Evolutionary conservation across 2,888 invertebrate genomes (phyloP), one percentile per base, ranked within the genome.

Genomic region (Rapana venosa): DNA sequence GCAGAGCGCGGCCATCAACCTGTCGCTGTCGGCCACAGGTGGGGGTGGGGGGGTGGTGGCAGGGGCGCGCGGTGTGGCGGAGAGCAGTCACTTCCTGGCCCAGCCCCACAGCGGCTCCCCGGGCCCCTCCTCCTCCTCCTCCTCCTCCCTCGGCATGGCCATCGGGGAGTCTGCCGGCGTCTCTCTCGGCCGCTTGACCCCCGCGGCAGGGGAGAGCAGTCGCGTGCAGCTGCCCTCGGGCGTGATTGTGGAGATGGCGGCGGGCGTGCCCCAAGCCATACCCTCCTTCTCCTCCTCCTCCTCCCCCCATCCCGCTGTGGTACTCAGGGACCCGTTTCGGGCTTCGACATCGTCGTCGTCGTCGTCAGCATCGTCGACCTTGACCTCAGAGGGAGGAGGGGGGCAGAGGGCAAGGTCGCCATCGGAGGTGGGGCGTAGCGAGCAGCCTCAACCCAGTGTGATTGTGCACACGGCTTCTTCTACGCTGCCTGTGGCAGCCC

Each of bases 401-500:
- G 47, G 86, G 17, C 66, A 66, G 26, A 86, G 86, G 61, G 66
- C 86, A 35, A 66, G 74, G 30, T 61, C 84, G 6, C 85, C 70
- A 5, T 36, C 70, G 22, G 36, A 88, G 36, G 47, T 77, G 87
- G 56, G 86, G n/a, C 56, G 87, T 26, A 70, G 90, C 11, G 93
- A 93, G 87, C 89, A 91, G 35, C 92, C 93, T 15, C 95, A 95
- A 91, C 93, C 95, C 22, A 95, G 96, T 91, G 96, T 96, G 47
- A 96, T 96, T 58, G 95, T 96, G n/a, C 95, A 95, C 91, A 95
- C 95, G 1, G 94, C 95, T 56, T 93, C 94, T 6, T 93, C 94
- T 35, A 90, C 90, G 11, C 20, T 89, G 47, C 47, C 81, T 32
- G 61, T 87, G 26, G 20, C 90, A 11, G n/a, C 88, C 15, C 90